Percentiles rank a stretch among this genome's conserved stretches.
Evolutionary conservation across 2,888 invertebrate species (phyloP).

Genomic region (Sminthurinus aureus): DNA sequence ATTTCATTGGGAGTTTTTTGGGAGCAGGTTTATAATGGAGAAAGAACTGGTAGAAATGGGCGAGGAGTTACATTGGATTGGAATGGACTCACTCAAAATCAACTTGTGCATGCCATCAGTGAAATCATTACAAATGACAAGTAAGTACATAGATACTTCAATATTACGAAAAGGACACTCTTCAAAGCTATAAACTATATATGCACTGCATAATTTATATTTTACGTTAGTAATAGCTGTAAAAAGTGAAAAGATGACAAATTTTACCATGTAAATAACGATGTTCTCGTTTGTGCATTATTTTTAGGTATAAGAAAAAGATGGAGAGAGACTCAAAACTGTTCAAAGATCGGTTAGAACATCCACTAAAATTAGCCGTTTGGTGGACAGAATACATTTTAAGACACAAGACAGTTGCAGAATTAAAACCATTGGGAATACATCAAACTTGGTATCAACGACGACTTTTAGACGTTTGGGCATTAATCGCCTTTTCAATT

Average conservation of each 20-base stretch:
- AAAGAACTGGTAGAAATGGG: slow-evolving; percentile 66
- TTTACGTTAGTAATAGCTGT: no score
- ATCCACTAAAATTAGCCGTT: no score
- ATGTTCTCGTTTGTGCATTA: no score
- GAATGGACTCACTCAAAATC: slow-evolving; percentile 22
- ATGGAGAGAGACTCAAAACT: no score
- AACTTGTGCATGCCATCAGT: not conserved
- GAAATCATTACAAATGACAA: not conserved
- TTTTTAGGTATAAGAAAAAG: no score
- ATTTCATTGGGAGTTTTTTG: slow-evolving; percentile 67
- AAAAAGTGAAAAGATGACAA: no score
- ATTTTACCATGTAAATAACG: no score
- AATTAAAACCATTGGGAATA: not conserved
- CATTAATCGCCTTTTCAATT: not conserved
- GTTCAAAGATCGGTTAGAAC: no score
- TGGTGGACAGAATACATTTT: no score
- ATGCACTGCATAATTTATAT: no score
- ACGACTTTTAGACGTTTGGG: not conserved
- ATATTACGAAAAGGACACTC: not conserved
- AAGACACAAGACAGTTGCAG: no score
- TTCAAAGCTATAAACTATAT: no score
- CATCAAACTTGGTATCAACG: slow-evolving; percentile 6
- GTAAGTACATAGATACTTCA: not conserved
- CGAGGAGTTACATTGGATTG: slow-evolving; percentile 65
- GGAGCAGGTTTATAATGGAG: slow-evolving; percentile 68